A percentile compares a stretch with the other conserved stretches of the same genome.
phyloP scores from a whole-genome alignment of 2,888 invertebrate species.

The Ariolimax columbianus region DNA sequence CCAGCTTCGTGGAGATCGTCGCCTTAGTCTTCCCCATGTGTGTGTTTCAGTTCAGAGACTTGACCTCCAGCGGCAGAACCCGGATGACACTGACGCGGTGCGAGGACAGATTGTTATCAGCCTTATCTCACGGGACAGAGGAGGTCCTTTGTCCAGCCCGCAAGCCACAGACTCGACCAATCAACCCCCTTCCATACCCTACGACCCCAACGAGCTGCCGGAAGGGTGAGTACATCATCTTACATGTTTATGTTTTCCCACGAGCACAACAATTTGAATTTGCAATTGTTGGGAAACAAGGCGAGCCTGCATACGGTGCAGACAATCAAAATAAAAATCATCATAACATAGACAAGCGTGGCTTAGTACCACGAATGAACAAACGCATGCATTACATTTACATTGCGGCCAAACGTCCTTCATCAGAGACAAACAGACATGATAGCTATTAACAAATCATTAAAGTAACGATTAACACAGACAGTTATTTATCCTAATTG shows the following conservation, averaged over 20 bases:
- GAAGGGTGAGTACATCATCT: conserved; percentile 79
- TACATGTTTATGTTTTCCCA: background rate
- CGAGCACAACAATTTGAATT: background rate
- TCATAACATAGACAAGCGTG: no score
- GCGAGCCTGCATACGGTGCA: no score
- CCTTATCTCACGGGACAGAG: conserved; percentile 93
- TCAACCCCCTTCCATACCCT: conserved; percentile 64
- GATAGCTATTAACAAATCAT: no score
- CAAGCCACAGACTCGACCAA: conserved; percentile 85
- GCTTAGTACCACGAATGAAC: no score
- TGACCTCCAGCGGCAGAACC: conserved; percentile 92
- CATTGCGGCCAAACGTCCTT: no score
- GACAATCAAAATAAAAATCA: no score
- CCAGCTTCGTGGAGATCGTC: conserved; percentile 82
- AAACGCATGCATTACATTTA: no score
- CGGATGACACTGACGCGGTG: conserved; percentile 92
- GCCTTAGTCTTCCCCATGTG: conserved; percentile 85
- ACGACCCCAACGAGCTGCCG: conserved; percentile 82
- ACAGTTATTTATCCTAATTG: no score
- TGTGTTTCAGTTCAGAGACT: conserved; percentile 88
- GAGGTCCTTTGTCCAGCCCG: conserved; percentile 82
- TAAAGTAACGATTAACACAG: no score
- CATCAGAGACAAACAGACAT: no score
- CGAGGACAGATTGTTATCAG: conserved; percentile 97
- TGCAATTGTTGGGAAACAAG: no score